Evolutionary conservation across 2,888 invertebrate species (phyloP).

Genomic region (Trisateles emortualis): DNA sequence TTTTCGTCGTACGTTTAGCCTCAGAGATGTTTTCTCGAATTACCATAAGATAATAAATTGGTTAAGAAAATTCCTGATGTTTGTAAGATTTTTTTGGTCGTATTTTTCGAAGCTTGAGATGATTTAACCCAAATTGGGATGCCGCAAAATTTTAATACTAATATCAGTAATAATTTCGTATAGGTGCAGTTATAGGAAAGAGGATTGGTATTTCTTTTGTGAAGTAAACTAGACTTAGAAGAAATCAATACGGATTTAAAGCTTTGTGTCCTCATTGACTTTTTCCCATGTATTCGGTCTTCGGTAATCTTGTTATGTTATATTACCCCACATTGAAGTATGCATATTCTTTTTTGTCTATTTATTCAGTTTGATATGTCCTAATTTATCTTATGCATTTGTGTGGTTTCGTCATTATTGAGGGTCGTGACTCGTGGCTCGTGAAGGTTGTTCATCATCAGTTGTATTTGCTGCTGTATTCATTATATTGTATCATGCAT

Average conservation of each 20-base stretch:
- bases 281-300: constrained; percentile 11
- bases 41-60: constrained; percentile 51
- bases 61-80: constrained; percentile 36
- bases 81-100: constrained; percentile 14
- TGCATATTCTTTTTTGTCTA: too few relatives aligned
- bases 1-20: constrained; percentile 39
- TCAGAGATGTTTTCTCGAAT: constrained; percentile 43
- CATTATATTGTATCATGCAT: too few relatives aligned
- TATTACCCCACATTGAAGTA: background rate
- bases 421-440: too few relatives aligned
- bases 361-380: too few relatives aligned
- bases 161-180: background rate
- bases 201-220: background rate
- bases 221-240: constrained; percentile 9
- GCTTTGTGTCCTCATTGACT: constrained; percentile 9
- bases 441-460: too few relatives aligned
- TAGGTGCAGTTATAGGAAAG: background rate
- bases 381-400: too few relatives aligned
- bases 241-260: constrained; percentile 11
- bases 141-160: background rate
- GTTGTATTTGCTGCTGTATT: too few relatives aligned
- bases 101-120: background rate
- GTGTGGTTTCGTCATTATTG: too few relatives aligned
- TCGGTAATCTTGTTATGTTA: constrained; percentile 1
- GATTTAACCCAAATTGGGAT: constrained; percentile 2